A percentile compares a stretch with the other conserved stretches of the same genome.
Evolutionary conservation across 2,888 invertebrate genomes (phyloP).

Genomic region (Xylota sylvarum): DNA sequence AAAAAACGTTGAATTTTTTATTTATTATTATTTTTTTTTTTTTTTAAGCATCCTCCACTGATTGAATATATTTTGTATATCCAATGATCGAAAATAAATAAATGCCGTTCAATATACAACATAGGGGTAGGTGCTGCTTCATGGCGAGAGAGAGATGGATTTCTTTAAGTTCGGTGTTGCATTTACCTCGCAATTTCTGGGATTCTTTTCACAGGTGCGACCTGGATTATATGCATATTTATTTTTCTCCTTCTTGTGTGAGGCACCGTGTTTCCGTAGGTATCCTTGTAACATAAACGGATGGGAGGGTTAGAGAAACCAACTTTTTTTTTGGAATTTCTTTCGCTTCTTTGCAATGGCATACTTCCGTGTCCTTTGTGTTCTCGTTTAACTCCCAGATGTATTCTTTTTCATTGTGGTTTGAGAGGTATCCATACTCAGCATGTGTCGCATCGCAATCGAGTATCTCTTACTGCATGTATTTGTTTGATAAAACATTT

Average conservation of each 20-base stretch:
- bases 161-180: neutral
- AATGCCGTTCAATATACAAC: neutral
- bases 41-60: neutral
- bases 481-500: too few species aligned
- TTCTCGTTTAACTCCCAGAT: neutral
- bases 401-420: neutral
- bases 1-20: neutral
- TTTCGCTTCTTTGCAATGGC: neutral
- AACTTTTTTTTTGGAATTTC: neutral
- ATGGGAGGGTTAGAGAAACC: too few species aligned
- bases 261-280: neutral
- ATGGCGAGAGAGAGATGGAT: neutral
- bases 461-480: neutral
- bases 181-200: neutral
- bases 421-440: neutral
- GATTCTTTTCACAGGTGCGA: neutral
- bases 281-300: neutral
- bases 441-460: neutral
- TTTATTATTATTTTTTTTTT: too few species aligned
- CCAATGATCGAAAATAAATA: neutral
- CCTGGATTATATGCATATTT: neutral
- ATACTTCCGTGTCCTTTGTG: neutral
- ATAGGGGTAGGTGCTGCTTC: too few species aligned
- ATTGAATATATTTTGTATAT: slow-evolving; percentile 12
- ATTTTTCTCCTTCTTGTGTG: neutral